Evolutionary conservation across 1,140 invertebrate species (phyloP).

Genomic region (Heliconius eleuchia): DNA sequence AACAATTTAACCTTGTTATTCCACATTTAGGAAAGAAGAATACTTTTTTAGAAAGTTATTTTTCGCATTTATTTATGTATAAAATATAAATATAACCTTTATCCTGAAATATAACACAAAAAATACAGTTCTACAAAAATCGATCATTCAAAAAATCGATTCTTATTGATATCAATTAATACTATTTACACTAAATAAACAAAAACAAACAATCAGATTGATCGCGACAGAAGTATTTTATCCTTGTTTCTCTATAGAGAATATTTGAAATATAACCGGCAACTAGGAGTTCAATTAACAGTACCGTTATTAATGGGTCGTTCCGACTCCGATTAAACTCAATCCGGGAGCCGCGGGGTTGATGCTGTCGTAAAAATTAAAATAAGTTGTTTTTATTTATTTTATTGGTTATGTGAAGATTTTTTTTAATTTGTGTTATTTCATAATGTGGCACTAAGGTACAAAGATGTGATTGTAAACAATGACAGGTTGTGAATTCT

Average conservation of each 20-base stretch:
- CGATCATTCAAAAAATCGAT: not conserved
- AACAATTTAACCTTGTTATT: no score
- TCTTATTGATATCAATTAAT: not conserved
- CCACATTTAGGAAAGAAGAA: no score
- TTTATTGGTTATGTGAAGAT: not conserved
- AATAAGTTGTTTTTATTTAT: not conserved
- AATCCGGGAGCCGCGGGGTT: constrained; percentile 66
- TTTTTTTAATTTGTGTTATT: not conserved
- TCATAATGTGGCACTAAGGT: not conserved
- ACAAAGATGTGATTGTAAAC: not conserved
- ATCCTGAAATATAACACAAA: no score
- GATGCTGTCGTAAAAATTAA: not conserved
- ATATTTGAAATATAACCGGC: constrained; percentile 68
- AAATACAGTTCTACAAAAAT: not conserved
- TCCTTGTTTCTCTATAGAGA: constrained; percentile 38
- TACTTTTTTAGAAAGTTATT: no score
- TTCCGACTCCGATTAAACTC: constrained; percentile 69
- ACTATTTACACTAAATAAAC: not conserved
- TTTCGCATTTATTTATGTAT: no score
- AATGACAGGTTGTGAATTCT: no score
- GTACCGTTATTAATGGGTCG: constrained; percentile 68
- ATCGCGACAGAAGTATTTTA: constrained; percentile 28
- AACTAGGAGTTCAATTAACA: constrained; percentile 71
- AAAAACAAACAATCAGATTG: not conserved
- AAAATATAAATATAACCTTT: no score